A percentile compares a stretch with the other conserved stretches of the same genome.
phyloP scores from a whole-genome alignment of 2,797 vertebrate genomes.

The Pampus argenteus region DNA sequence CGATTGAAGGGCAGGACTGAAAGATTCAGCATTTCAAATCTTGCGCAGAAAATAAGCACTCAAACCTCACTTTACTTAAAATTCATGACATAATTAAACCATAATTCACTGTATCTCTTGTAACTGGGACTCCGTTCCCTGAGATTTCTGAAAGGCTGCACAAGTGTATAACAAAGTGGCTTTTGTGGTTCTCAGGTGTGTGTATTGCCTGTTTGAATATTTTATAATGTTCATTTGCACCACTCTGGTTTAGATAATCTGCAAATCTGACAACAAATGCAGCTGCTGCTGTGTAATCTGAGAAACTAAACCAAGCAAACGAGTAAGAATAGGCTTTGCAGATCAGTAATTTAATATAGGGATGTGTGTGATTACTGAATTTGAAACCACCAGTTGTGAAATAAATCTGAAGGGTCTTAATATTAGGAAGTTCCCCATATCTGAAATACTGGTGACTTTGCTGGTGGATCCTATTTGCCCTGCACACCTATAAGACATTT shows the following conservation, averaged over 20 bases:
- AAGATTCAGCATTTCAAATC: not conserved
- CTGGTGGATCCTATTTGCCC: too few species aligned
- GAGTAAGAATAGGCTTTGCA: not conserved
- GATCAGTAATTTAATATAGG: not conserved
- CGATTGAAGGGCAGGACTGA: not conserved
- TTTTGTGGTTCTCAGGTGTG: not conserved
- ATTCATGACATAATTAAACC: not conserved
- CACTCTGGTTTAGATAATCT: slow-evolving; percentile 1
- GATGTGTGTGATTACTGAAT: slow-evolving; percentile 1
- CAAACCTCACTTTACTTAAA: not conserved
- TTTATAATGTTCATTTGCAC: not conserved
- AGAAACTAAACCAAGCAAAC: not conserved
- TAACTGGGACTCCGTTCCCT: not conserved
- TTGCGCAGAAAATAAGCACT: not conserved
- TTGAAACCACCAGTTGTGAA: not conserved
- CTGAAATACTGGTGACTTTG: too few species aligned
- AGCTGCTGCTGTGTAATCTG: not conserved
- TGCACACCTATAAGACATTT: too few species aligned
- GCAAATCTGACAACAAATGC: not conserved
- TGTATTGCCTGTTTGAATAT: slow-evolving; percentile 2
- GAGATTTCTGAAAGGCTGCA: not conserved
- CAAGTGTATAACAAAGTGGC: not conserved
- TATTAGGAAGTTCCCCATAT: too few species aligned
- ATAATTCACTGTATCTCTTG: slow-evolving; percentile 5
- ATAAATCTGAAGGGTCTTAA: not conserved